Conservation (phyloP, 2,113 vertebrate species). For the Sinocyclocheilus rhinocerous region DNA sequence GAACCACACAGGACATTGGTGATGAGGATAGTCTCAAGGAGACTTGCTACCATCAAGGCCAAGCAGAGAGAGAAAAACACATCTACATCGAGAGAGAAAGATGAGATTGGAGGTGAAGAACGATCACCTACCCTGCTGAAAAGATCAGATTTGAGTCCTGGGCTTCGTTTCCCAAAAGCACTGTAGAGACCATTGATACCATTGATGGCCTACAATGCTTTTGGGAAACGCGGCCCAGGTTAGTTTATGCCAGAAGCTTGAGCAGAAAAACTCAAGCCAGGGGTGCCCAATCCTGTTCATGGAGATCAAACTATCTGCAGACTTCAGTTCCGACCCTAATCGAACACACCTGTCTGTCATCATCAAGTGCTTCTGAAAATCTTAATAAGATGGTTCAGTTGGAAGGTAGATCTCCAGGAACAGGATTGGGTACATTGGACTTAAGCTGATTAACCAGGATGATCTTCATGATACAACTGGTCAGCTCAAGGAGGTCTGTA, state of each 20-base stretch:
- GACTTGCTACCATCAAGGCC: constrained; percentile 82
- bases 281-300: too few species aligned
- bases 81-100: constrained; percentile 60
- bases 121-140: neutral
- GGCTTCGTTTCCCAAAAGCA: neutral
- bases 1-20: constrained; percentile 68
- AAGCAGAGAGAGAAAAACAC: constrained; percentile 83
- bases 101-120: neutral
- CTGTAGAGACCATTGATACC: neutral
- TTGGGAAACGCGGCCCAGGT: neutral
- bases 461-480: neutral
- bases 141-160: neutral
- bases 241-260: too few species aligned
- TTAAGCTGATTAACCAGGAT: neutral
- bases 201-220: neutral
- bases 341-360: too few species aligned
- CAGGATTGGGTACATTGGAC: neutral
- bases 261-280: too few species aligned
- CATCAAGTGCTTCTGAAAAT: too few species aligned
- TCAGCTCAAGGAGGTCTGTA: neutral
- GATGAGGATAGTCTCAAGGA: constrained; percentile 81
- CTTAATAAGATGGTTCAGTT: neutral
- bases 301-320: too few species aligned
- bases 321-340: too few species aligned
- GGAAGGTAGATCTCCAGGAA: neutral